Percentiles rank a stretch among this genome's conserved stretches.
phyloP scores from a whole-genome alignment of 23 tunicate genomes.

The Halocynthia roretzi region DNA sequence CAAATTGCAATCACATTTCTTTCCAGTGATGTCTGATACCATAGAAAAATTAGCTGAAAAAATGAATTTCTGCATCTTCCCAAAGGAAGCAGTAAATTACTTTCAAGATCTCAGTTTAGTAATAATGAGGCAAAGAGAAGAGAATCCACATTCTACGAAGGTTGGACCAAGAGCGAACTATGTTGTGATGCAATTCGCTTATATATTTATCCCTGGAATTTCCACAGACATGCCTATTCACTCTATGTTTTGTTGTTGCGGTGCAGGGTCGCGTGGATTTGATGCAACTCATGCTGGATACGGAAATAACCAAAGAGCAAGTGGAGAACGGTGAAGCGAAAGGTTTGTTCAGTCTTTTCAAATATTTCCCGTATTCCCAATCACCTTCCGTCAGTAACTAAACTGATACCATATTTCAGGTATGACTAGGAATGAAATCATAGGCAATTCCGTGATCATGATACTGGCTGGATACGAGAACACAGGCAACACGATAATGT shows the following conservation, averaged over 20 bases:
- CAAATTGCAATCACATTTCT: not conserved
- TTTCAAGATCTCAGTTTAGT: conserved; percentile 22
- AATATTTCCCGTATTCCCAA: too few relatives aligned
- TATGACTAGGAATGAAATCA: conserved; percentile 51
- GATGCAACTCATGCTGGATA: conserved; percentile 56
- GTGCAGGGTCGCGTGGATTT: conserved; percentile 25
- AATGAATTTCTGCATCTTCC: conserved; percentile 22
- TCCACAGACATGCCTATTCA: too few relatives aligned
- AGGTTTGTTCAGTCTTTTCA: not conserved
- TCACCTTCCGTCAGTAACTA: too few relatives aligned
- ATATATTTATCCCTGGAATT: too few relatives aligned
- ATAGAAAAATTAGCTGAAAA: conserved; percentile 31
- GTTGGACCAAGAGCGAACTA: too few relatives aligned
- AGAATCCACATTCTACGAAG: not conserved
- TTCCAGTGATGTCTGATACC: conserved; percentile 50
- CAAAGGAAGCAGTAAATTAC: conserved; percentile 25
- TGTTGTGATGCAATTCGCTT: too few relatives aligned
- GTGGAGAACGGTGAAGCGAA: conserved; percentile 26
- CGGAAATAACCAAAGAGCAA: conserved; percentile 32
- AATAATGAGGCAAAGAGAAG: conserved; percentile 15
- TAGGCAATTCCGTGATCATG: conserved; percentile 66
- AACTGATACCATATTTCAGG: conserved; percentile 22
- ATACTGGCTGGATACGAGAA: conserved; percentile 81
- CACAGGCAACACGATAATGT: conserved; percentile 48
- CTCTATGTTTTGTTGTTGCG: too few relatives aligned